Percentiles rank a stretch among this genome's conserved stretches.
Conservation (phyloP, 2,888 invertebrate species). For the Drosophila cognata region DNA sequence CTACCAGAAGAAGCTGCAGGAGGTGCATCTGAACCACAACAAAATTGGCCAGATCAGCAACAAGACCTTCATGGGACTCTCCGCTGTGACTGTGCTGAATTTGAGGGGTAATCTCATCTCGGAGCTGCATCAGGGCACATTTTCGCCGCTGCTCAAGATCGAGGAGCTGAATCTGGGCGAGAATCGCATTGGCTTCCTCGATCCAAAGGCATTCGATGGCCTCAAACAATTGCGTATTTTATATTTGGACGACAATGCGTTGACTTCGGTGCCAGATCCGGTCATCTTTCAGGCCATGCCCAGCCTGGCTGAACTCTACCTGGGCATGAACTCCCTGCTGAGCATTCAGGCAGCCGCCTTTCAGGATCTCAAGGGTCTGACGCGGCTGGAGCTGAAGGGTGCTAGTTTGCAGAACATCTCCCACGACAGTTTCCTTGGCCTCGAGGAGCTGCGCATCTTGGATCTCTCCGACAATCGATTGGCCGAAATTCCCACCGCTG, state of each 20-base stretch:
- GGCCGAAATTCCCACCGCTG: conserved; percentile 90
- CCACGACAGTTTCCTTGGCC: conserved; percentile 91
- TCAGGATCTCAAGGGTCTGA: conserved; percentile 91
- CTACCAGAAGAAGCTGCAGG: conserved; percentile 92
- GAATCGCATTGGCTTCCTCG: conserved; percentile 92
- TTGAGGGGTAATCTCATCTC: conserved; percentile 93
- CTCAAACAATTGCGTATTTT: conserved; percentile 91
- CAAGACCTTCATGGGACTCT: conserved; percentile 92
- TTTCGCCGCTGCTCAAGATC: conserved; percentile 90
- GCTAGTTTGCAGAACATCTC: conserved; percentile 93
- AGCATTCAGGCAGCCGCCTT: conserved; percentile 91
- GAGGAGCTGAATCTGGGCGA: conserved; percentile 94
- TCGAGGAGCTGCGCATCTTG: conserved; percentile 90
- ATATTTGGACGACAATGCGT: conserved; percentile 93
- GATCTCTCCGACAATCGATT: conserved; percentile 92
- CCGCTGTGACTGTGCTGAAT: conserved; percentile 92
- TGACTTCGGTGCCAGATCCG: conserved; percentile 91
- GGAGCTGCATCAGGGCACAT: conserved; percentile 91
- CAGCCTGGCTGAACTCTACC: conserved; percentile 92
- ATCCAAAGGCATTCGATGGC: conserved; percentile 91
- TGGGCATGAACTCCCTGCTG: conserved; percentile 93
- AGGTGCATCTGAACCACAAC: conserved; percentile 93
- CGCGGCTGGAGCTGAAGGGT: conserved; percentile 91
- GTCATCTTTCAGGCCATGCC: conserved; percentile 90
- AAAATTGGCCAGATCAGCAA: conserved; percentile 93